These are phyloP conservation scores for Antedon mediterranea DNA, from an alignment of 53 echinoderm and acorn worm genomes.

Conservation along the genomic window DNA sequence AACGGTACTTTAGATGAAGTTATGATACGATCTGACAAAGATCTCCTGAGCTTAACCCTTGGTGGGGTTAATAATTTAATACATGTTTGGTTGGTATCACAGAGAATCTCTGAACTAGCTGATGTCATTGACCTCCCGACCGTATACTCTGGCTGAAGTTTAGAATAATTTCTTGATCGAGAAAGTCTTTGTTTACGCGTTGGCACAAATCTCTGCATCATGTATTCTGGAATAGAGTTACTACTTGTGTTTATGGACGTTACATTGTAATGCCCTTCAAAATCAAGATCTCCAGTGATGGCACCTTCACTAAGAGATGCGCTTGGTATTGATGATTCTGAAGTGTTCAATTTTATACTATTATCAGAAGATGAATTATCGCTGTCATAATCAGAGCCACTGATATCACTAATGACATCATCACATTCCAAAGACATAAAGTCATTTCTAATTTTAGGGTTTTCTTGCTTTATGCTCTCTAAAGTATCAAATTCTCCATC, in stretches of 20 bases:
- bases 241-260: neutral
- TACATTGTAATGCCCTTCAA: neutral
- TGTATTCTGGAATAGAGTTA: neutral
- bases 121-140: neutral
- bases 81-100: neutral
- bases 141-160: neutral
- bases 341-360: neutral
- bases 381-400: conserved; percentile 22
- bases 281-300: neutral
- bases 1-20: neutral
- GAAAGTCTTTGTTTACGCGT: neutral
- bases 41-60: neutral
- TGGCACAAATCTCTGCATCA: neutral
- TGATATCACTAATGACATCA: conserved; percentile 27
- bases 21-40: neutral
- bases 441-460: neutral
- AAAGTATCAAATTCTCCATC: neutral
- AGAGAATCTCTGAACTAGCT: neutral
- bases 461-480: neutral
- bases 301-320: neutral
- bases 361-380: neutral
- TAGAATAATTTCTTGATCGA: neutral
- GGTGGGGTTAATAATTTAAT: neutral
- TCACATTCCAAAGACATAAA: conserved; percentile 7
- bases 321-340: neutral